Conservation (phyloP, 2,888 invertebrate species). For the Nomada hirtipes region DNA sequence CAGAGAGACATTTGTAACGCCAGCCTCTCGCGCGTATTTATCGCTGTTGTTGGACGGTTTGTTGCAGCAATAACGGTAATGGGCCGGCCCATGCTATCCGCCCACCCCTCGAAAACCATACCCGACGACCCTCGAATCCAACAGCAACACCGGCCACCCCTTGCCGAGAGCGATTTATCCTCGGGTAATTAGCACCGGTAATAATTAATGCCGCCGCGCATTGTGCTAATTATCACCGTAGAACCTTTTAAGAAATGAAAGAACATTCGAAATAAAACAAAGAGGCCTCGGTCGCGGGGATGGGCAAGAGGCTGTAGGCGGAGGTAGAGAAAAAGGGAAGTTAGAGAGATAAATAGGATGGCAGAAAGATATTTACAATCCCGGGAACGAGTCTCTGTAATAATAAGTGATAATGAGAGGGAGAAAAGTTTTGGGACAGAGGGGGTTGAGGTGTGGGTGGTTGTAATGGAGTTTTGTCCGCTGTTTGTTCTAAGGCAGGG, state of each 20-base stretch:
- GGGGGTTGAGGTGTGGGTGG: neutral
- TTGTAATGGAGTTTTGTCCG: neutral
- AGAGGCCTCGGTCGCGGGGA: conserved; percentile 42
- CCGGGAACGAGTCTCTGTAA: conserved; percentile 43
- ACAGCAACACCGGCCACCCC: conserved; percentile 66
- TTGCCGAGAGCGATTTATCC: conserved; percentile 83
- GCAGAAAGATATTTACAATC: conserved; percentile 55
- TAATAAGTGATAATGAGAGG: conserved; percentile 48
- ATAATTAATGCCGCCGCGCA: conserved; percentile 84
- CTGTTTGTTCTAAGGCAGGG: neutral
- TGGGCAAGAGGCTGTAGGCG: conserved; percentile 5
- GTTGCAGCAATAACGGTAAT: conserved; percentile 84
- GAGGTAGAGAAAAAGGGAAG: conserved; percentile 8
- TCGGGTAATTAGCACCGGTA: conserved; percentile 83
- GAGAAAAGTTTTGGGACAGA: neutral
- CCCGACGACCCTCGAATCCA: conserved; percentile 52
- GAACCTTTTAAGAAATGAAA: conserved; percentile 85
- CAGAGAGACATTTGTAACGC: conserved; percentile 78
- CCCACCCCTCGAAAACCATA: conserved; percentile 46
- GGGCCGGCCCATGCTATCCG: conserved; percentile 73
- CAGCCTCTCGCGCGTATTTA: conserved; percentile 79
- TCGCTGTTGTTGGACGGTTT: conserved; percentile 83
- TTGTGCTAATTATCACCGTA: conserved; percentile 84
- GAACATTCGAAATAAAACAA: conserved; percentile 84
- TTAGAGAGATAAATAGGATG: conserved; percentile 57